Percentiles rank a stretch among this genome's conserved stretches.
Evolutionary conservation across 2,888 invertebrate genomes (phyloP).

Genomic region (Eupithecia inturbata): DNA sequence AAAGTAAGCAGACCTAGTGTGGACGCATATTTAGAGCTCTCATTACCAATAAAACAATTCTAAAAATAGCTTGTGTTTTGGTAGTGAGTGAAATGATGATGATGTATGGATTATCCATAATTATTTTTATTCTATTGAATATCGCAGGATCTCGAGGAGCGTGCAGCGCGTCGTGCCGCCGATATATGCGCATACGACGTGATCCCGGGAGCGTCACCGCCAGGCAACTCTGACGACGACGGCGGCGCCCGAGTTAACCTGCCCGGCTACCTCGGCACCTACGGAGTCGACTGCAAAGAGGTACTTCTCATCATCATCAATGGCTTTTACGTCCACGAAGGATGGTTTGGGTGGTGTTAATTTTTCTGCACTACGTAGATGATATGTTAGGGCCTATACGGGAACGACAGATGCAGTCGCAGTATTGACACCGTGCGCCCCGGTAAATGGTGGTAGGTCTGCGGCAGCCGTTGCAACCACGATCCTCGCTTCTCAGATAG

Average conservation of each 20-base stretch:
- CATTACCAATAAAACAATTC: too few species aligned
- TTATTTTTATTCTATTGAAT: neutral
- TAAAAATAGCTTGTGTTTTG: too few species aligned
- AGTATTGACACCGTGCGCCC: too few species aligned
- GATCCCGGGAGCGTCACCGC: constrained; percentile 57
- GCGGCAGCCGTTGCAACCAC: neutral
- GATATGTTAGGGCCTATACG: neutral
- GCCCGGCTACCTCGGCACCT: constrained; percentile 72
- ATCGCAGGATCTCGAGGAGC: constrained; percentile 60
- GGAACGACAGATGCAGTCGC: neutral
- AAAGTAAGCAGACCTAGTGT: too few species aligned
- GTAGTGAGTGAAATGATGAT: too few species aligned
- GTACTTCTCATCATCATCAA: constrained; percentile 46
- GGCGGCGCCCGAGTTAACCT: constrained; percentile 52
- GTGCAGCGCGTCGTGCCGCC: constrained; percentile 64
- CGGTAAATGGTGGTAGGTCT: neutral
- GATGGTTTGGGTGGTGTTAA: neutral
- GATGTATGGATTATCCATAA: neutral
- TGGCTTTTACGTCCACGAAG: neutral
- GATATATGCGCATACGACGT: constrained; percentile 69
- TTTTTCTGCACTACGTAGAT: too few species aligned
- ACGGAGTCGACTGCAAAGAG: constrained; percentile 73
- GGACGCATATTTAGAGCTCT: too few species aligned
- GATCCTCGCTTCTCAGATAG: neutral
- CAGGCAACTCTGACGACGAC: constrained; percentile 51